Percentiles rank a stretch among this genome's conserved stretches.
These are phyloP conservation scores for Cataglyphis rosenhaueri DNA, from an alignment of 2,888 invertebrate genomes.

Conservation along the genomic window DNA sequence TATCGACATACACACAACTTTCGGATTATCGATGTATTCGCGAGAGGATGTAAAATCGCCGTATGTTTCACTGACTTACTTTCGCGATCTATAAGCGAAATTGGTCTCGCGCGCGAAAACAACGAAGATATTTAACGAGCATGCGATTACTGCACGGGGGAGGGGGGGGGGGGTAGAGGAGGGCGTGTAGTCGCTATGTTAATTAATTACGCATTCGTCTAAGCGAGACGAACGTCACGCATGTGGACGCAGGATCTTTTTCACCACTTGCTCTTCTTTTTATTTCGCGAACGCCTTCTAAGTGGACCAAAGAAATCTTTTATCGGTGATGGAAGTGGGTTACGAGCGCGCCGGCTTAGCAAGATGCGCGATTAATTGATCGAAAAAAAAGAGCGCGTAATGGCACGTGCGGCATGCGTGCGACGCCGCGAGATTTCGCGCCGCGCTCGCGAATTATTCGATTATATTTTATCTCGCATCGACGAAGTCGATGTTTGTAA, in stretches of 20 bases:
- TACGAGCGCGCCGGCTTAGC: slow-evolving; percentile 62
- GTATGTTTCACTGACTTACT: slow-evolving; percentile 26
- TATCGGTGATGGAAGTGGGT: slow-evolving; percentile 71
- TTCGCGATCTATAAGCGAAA: slow-evolving; percentile 37
- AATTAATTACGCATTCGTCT: slow-evolving; percentile 23
- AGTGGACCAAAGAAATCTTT: slow-evolving; percentile 76
- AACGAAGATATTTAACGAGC: slow-evolving; percentile 24
- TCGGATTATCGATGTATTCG: slow-evolving; percentile 25
- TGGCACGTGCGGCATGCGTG: not conserved
- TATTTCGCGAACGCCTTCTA: slow-evolving; percentile 49
- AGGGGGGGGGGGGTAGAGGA: too few species aligned
- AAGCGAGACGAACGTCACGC: slow-evolving; percentile 3
- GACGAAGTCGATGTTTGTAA: not conserved
- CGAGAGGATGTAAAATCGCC: slow-evolving; percentile 12
- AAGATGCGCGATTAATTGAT: slow-evolving; percentile 70
- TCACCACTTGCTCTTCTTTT: not conserved
- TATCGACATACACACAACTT: not conserved
- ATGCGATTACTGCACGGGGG: not conserved
- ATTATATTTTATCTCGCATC: slow-evolving; percentile 6
- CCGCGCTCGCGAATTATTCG: not conserved
- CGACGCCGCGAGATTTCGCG: not conserved
- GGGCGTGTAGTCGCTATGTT: not conserved
- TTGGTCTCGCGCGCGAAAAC: slow-evolving; percentile 20
- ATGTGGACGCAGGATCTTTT: not conserved
- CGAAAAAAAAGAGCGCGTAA: slow-evolving; percentile 58